Base-by-base conservation (phyloP, 1,140 invertebrate genomes). In the Tetramorium simillimum region DNA sequence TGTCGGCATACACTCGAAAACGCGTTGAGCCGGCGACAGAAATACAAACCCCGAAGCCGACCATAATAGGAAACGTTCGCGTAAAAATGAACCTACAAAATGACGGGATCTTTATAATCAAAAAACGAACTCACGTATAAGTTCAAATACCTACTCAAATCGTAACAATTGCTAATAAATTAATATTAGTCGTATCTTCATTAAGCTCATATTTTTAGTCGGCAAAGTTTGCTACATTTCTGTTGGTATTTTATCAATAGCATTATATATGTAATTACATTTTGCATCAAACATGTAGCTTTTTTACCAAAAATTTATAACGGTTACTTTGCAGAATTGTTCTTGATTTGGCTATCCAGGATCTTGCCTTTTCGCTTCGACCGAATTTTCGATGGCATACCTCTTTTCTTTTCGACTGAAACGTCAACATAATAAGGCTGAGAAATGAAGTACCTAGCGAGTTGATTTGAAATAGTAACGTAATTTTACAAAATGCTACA, bases 381-480 rank as follows among this genome's bases (percentile, higher is more conserved):
- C 9, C 18, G 16, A 18, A 51, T n/a, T n/a, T n/a, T 88, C n/a
- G 18, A 60, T 78, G n/a, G 2, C 16, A 65, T 65, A 28, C 1
- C 24, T 37, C 62, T 7, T 72, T 10, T 21, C 18, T 63, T 63
- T 21, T 5, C n/a, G 33, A 67, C 12, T 33, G 18, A 65, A 18
- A 46, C 28, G 24, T n/a, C 37, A 16, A 37, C 51, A 28, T 56
- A 18, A 82, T 33, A 33, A 33, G 33, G 33, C 3, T 33, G 33
- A 33, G 33, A 33, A 77, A 88, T 51, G 33, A 82, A 14, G 88
- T 75, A 67, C 9, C 85, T 72, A 88, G 46, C 24, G 67, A 88
- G 37, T 84, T 56, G 21, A 77, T 77, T 86, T 28, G 46, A 46
- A 78, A n/a, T n/a, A 73, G 24, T 21, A 58, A 73, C 18, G 21